Conservation (phyloP, 2,888 invertebrate species). For the Chelonus formosanus region DNA sequence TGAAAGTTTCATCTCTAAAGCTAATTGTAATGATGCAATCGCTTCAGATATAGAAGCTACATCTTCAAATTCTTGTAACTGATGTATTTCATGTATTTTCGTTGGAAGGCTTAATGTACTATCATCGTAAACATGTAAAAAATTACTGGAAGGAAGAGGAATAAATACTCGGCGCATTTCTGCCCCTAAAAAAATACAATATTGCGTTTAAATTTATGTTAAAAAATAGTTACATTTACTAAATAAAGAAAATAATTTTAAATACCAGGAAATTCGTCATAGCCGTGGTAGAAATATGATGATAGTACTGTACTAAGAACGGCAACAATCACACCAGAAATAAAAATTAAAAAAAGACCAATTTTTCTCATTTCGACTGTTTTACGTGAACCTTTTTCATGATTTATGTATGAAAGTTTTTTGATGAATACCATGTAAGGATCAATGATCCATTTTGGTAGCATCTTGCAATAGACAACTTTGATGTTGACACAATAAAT, state of each 20-base stretch:
- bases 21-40: conserved; percentile 83
- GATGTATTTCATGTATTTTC: conserved; percentile 35
- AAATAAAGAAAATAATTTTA: too few relatives aligned
- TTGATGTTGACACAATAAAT: too few relatives aligned
- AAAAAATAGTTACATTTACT: neutral
- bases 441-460: conserved; percentile 40
- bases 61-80: conserved; percentile 40
- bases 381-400: conserved; percentile 38
- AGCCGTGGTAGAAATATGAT: conserved; percentile 47
- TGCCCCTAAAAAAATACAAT: conserved; percentile 38
- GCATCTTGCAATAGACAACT: conserved; percentile 38
- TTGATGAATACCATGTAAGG: conserved; percentile 38
- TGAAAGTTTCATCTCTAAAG: conserved; percentile 81
- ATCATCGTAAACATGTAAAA: conserved; percentile 54
- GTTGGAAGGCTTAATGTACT: conserved; percentile 46
- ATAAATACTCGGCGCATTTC: conserved; percentile 48
- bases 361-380: conserved; percentile 48
- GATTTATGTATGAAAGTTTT: conserved; percentile 42
- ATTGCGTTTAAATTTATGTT: neutral
- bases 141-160: conserved; percentile 51
- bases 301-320: conserved; percentile 52
- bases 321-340: conserved; percentile 52
- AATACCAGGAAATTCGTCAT: conserved; percentile 44
- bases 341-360: conserved; percentile 49
- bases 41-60: conserved; percentile 75